Conservation (phyloP, 2,797 vertebrate species). For the Mico argentatus region DNA sequence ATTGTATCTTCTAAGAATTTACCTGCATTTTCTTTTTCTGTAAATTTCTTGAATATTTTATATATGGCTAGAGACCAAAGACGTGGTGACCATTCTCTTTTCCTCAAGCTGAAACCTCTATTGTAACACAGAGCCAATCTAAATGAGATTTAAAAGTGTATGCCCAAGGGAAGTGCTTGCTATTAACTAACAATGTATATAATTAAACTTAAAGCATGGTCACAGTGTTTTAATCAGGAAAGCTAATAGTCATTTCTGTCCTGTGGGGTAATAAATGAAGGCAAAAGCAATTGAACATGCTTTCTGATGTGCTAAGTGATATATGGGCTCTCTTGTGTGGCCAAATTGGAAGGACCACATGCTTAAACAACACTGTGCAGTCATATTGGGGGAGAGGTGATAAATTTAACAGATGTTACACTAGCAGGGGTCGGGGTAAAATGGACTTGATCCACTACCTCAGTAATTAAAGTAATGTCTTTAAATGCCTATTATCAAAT, state of each 20-base stretch:
- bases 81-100: neutral
- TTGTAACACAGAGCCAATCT: neutral
- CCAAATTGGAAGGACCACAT: conserved; percentile 73
- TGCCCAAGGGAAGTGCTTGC: conserved; percentile 18
- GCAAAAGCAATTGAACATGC: conserved; percentile 74
- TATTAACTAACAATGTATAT: conserved; percentile 66
- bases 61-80: neutral
- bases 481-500: conserved; percentile 70
- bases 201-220: conserved; percentile 73
- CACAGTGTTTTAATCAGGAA: conserved; percentile 72
- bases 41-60: neutral
- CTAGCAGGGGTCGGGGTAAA: conserved; percentile 67
- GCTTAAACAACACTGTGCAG: conserved; percentile 75
- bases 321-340: conserved; percentile 66
- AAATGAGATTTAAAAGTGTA: conserved; percentile 66
- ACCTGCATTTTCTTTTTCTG: neutral
- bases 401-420: conserved; percentile 76
- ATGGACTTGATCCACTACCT: conserved; percentile 71
- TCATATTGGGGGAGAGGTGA: conserved; percentile 64
- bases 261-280: conserved; percentile 76
- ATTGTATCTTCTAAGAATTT: neutral
- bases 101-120: neutral
- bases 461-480: conserved; percentile 69
- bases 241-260: conserved; percentile 73
- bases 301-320: conserved; percentile 77